Evolutionary conservation across 37 sponge, comb jelly and placozoan species (phyloP).

Genomic region (Beroe forskalii): DNA sequence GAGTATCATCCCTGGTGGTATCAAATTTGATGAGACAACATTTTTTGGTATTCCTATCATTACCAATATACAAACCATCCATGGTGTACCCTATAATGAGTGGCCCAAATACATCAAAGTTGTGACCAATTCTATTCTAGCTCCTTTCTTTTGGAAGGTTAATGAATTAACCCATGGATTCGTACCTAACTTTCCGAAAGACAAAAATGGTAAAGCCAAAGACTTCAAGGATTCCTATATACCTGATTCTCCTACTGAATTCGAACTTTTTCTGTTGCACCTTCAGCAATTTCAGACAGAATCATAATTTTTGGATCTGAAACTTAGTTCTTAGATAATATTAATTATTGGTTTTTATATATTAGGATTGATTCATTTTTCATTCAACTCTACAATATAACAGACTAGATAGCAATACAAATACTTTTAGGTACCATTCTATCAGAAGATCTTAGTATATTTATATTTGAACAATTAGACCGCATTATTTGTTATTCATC

Average conservation of each 20-base stretch:
- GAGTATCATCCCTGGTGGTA: background rate
- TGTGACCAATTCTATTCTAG: conserved; percentile 9
- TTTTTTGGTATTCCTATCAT: background rate
- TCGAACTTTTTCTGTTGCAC: background rate
- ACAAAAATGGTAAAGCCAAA: background rate
- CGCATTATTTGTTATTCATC: no score
- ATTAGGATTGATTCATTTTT: no score
- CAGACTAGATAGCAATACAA: no score
- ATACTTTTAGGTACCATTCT: no score
- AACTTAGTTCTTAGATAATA: no score
- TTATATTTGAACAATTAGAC: no score
- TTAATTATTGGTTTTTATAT: no score
- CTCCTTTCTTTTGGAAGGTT: conserved; percentile 45
- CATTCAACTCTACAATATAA: no score
- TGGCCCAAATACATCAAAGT: background rate
- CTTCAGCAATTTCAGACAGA: no score
- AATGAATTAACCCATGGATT: background rate
- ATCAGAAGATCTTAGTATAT: no score
- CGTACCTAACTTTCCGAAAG: conserved; percentile 9
- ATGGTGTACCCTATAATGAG: conserved; percentile 17
- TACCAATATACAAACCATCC: conserved; percentile 3
- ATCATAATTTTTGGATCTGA: no score
- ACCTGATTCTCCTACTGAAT: background rate
- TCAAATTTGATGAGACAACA: background rate
- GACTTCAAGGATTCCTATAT: background rate